Evolutionary conservation across 2,888 invertebrate species (phyloP).

Genomic region (Diadegma fenestrale): DNA sequence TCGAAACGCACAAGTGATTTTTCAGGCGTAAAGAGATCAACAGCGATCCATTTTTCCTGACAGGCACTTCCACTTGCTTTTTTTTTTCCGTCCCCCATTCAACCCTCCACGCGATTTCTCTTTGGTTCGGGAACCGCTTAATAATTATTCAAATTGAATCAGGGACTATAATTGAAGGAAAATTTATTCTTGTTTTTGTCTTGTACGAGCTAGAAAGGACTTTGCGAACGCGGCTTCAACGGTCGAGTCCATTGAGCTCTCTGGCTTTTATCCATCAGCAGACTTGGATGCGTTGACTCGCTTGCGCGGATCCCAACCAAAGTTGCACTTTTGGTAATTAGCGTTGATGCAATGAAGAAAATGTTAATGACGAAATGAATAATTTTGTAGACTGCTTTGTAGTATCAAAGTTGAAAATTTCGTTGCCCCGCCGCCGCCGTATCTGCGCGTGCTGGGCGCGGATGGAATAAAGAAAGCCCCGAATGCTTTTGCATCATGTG

Average conservation of each 20-base stretch:
- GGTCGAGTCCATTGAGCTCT: constrained; percentile 55
- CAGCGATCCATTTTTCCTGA: constrained; percentile 34
- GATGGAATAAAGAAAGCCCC: constrained; percentile 58
- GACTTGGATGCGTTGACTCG: constrained; percentile 67
- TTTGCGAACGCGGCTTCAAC: constrained; percentile 26
- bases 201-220: constrained; percentile 13
- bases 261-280: constrained; percentile 56
- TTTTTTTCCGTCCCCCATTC: background rate
- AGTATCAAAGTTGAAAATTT: constrained; percentile 62
- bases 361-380: no score
- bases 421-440: no score
- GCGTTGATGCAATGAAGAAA: background rate
- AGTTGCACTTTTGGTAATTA: background rate
- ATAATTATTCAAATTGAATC: background rate
- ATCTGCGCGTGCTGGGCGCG: no score
- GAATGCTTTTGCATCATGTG: constrained; percentile 38
- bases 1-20: constrained; percentile 20
- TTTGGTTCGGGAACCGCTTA: background rate
- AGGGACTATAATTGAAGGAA: background rate
- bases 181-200: background rate
- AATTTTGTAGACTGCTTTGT: no score
- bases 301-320: constrained; percentile 28
- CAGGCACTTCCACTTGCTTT: background rate
- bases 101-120: no score
- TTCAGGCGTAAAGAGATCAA: constrained; percentile 28